Conservation (phyloP, 2,888 invertebrate genomes). For the Acanthosoma haemorrhoidale region DNA sequence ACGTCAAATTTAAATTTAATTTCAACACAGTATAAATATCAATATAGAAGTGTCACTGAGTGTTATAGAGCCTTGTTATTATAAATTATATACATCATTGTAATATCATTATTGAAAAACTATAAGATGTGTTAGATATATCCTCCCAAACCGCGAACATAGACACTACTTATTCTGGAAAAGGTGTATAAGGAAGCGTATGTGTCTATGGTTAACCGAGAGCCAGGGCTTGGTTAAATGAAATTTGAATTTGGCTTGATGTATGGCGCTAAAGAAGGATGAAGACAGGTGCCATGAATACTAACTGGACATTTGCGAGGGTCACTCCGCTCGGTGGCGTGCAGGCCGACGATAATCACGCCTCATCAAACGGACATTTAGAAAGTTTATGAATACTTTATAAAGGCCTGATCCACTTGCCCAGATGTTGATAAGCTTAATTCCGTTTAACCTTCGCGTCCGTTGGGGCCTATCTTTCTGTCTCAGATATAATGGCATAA, state of each 20-base stretch:
- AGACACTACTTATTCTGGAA: too few relatives aligned
- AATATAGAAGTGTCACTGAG: too few relatives aligned
- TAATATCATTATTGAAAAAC: too few relatives aligned
- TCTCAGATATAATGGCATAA: neutral
- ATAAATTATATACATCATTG: too few relatives aligned
- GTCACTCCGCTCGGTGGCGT: too few relatives aligned
- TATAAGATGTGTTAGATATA: too few relatives aligned
- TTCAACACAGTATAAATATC: too few relatives aligned
- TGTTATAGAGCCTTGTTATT: too few relatives aligned
- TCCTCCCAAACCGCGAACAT: too few relatives aligned
- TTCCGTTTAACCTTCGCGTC: neutral
- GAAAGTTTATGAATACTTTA: slow-evolving; percentile 8
- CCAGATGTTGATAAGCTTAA: neutral
- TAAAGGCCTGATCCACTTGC: neutral
- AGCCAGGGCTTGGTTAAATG: neutral
- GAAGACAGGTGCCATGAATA: neutral
- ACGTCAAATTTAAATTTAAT: too few relatives aligned
- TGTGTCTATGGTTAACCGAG: neutral
- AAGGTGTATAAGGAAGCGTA: too few relatives aligned
- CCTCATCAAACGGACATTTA: neutral
- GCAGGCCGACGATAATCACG: neutral
- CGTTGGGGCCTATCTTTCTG: neutral
- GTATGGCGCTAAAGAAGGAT: neutral
- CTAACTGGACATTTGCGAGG: neutral
- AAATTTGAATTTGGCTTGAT: neutral